Evolutionary conservation across 2,888 invertebrate species (phyloP), one percentile per base, ranked within the genome.

Genomic region (Blastobasis adustella): DNA sequence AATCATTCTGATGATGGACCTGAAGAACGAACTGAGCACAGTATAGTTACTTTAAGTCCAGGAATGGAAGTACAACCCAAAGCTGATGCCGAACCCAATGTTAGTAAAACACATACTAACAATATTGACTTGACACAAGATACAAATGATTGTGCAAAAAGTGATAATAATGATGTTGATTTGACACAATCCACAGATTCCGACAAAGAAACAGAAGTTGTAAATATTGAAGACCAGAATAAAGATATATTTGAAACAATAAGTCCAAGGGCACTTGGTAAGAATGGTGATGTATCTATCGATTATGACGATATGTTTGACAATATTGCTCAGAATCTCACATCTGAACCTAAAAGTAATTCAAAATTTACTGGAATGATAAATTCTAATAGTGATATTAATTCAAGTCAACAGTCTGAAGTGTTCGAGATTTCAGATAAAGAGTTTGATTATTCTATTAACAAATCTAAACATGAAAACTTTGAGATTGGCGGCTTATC

Each of bases 391-490:
- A 55, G 56, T 48, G 57, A 63, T 50, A 49, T 52, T n/a, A 65
- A 59, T 57, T 63, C 60, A 2, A 81, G 74, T 62, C 71, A 74
- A 59, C 58, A 61, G 50, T 73, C 73, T 7, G 72, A 76, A 61
- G 61, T 71, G 46, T 82, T 84, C 60, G 68, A 76, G 55, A 76
- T 90, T 54, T 89, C 89, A 45, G 92, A 93, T 64, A 90, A 90
- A 60, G 92, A 93, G 79, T 74, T 92, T 36, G 90, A 92, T 65
- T 92, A 92, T 75, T 92, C 92, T 0, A 69, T 91, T 47, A 79
- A 86, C 51, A 65, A 76, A 58, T 76, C 77, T 2, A 73, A 59
- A 54, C 47, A 62, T 54, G 67, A 75, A 4, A 62, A 74, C 61
- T 67, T 72, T 55, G 62, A 74, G 55, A 66, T 71, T 45, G 76